These are phyloP conservation scores for Notolabrus celidotus DNA, from an alignment of 2,797 vertebrate genomes.

Conservation along the genomic window DNA sequence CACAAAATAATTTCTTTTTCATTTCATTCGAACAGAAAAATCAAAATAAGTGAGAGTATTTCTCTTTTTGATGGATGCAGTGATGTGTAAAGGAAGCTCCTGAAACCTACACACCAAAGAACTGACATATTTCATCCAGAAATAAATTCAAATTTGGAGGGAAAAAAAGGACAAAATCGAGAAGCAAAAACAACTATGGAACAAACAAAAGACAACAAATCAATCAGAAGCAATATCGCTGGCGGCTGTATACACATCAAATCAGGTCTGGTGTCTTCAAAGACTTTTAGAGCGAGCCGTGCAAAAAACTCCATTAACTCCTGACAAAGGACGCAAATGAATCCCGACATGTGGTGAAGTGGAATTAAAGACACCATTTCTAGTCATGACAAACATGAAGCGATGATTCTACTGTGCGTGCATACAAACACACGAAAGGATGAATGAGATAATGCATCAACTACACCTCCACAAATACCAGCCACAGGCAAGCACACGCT, in stretches of 20 bases:
- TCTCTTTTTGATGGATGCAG: slow-evolving; percentile 58
- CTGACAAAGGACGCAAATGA: slow-evolving; percentile 99
- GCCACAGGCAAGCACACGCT: slow-evolving; percentile 33
- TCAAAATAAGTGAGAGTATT: slow-evolving; percentile 29
- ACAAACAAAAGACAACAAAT: slow-evolving; percentile 91
- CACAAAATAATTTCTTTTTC: slow-evolving; percentile 14
- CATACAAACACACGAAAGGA: slow-evolving; percentile 23
- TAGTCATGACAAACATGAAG: slow-evolving; percentile 98
- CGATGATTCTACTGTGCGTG: slow-evolving; percentile 67
- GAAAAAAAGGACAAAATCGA: slow-evolving; percentile 72
- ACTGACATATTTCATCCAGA: slow-evolving; percentile 62
- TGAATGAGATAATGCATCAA: slow-evolving; percentile 46
- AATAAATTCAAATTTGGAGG: slow-evolving; percentile 66
- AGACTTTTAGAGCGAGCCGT: slow-evolving; percentile 98
- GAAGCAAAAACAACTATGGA: slow-evolving; percentile 68
- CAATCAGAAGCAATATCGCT: slow-evolving; percentile 92
- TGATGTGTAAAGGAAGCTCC: slow-evolving; percentile 63
- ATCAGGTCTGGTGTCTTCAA: slow-evolving; percentile 99
- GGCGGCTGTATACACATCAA: slow-evolving; percentile 99
- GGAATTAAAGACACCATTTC: slow-evolving; percentile 98
- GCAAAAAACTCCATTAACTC: slow-evolving; percentile 98
- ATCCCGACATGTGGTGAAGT: slow-evolving; percentile 99
- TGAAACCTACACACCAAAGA: slow-evolving; percentile 43
- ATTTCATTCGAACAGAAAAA: slow-evolving; percentile 29
- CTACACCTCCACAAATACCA: slow-evolving; percentile 55